Conservation (phyloP, 2,797 vertebrate species). For the Craterocephalus amniculus region DNA sequence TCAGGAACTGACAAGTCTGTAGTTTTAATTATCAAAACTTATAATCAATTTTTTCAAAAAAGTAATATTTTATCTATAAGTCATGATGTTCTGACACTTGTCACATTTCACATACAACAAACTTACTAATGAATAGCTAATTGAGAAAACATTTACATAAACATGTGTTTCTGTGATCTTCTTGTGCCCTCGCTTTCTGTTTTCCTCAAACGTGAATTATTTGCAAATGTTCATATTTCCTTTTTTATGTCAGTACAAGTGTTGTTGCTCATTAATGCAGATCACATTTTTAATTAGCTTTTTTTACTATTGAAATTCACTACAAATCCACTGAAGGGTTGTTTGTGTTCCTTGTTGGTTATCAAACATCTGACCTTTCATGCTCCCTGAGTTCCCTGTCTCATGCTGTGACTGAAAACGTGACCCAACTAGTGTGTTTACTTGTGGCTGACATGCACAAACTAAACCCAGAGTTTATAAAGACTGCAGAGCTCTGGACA, state of each 20-base stretch:
- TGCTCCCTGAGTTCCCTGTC: not conserved
- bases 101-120: not conserved
- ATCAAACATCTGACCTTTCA: not conserved
- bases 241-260: not conserved
- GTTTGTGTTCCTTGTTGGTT: no score
- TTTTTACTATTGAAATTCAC: not conserved
- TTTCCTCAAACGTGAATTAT: not conserved
- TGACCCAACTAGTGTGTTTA: not conserved
- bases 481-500: not conserved
- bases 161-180: no score
- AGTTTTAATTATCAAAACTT: not conserved
- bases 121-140: not conserved
- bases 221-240: not conserved
- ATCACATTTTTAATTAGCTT: not conserved
- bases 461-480: constrained; percentile 20
- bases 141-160: not conserved
- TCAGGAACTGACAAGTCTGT: constrained; percentile 1
- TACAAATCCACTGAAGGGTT: not conserved
- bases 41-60: not conserved
- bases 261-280: not conserved
- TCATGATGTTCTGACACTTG: not conserved
- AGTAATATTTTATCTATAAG: not conserved
- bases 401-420: not conserved
- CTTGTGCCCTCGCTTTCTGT: not conserved
- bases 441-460: constrained; percentile 9